Conservation (phyloP, 1,140 invertebrate species). For the Tetragonula clypearis region DNA sequence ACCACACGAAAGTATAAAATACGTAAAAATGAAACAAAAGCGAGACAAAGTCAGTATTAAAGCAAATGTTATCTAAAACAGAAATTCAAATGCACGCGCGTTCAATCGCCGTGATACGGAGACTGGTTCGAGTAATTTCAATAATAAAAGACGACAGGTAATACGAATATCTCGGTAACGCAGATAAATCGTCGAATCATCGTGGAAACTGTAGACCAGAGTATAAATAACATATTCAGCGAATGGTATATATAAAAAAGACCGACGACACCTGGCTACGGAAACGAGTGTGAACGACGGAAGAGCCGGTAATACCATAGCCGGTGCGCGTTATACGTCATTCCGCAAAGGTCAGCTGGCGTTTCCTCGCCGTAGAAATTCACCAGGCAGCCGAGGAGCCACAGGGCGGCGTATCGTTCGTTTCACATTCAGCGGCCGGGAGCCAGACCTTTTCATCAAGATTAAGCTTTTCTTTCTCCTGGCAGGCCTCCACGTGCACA, state of each 20-base stretch:
- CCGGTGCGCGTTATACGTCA: conserved; percentile 1
- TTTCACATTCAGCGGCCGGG: conserved; percentile 27
- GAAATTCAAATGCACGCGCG: background rate
- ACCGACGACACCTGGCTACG: background rate
- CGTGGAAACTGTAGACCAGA: background rate
- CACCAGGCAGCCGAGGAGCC: background rate
- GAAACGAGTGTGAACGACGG: conserved; percentile 23
- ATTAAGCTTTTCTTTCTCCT: conserved; percentile 2
- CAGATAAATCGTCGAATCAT: conserved; percentile 27
- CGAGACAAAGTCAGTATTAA: background rate
- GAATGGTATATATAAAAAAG: conserved; percentile 5
- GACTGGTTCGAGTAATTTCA: background rate
- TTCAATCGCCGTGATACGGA: background rate
- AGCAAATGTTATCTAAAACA: background rate
- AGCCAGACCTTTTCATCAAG: conserved; percentile 49
- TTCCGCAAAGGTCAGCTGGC: conserved; percentile 29
- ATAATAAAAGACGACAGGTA: background rate
- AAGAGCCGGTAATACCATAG: conserved; percentile 19
- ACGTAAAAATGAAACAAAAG: no score
- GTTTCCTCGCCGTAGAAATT: conserved; percentile 14
- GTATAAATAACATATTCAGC: conserved; percentile 26
- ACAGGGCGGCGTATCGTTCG: conserved; percentile 15
- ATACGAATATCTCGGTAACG: background rate
- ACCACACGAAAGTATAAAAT: no score
- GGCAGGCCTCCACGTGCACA: no score